Evolutionary conservation across 2,888 invertebrate genomes (phyloP).

Genomic region (Prosopocoilus inquinatus): DNA sequence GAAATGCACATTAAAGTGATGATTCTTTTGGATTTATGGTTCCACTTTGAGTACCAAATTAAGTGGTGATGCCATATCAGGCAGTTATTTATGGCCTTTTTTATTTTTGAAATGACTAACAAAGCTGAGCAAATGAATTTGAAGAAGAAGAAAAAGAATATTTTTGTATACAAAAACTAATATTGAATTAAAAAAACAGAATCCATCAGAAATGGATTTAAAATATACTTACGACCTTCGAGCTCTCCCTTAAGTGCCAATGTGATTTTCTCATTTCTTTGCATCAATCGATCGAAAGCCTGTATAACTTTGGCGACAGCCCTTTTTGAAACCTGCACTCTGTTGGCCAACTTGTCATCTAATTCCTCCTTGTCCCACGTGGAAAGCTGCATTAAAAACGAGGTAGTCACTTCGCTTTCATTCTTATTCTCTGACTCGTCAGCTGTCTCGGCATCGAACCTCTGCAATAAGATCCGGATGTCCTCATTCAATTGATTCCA

Average conservation of each 20-base stretch:
- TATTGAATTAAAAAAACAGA: background rate
- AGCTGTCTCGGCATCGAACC: conserved; percentile 96
- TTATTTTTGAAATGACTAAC: background rate
- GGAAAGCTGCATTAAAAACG: conserved; percentile 91
- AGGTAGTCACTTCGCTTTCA: conserved; percentile 94
- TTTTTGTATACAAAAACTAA: background rate
- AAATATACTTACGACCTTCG: conserved; percentile 59
- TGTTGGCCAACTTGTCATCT: conserved; percentile 91
- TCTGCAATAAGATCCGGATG: conserved; percentile 86
- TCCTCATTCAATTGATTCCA: conserved; percentile 98
- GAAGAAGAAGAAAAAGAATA: no score
- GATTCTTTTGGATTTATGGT: no score
- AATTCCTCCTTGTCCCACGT: conserved; percentile 98
- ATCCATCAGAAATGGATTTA: background rate
- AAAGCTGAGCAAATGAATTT: background rate
- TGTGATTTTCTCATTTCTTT: conserved; percentile 93
- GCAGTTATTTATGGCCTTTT: background rate
- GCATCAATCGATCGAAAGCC: conserved; percentile 93
- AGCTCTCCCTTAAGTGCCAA: conserved; percentile 80
- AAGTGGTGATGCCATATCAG: background rate
- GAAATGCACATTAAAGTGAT: no score
- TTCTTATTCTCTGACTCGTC: conserved; percentile 95
- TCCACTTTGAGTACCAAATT: background rate
- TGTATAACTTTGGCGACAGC: conserved; percentile 96
- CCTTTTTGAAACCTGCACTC: conserved; percentile 94